These are phyloP conservation scores for Akabosia matsudoensis DNA, from an alignment of 1,140 invertebrate species.

Conservation along the genomic window DNA sequence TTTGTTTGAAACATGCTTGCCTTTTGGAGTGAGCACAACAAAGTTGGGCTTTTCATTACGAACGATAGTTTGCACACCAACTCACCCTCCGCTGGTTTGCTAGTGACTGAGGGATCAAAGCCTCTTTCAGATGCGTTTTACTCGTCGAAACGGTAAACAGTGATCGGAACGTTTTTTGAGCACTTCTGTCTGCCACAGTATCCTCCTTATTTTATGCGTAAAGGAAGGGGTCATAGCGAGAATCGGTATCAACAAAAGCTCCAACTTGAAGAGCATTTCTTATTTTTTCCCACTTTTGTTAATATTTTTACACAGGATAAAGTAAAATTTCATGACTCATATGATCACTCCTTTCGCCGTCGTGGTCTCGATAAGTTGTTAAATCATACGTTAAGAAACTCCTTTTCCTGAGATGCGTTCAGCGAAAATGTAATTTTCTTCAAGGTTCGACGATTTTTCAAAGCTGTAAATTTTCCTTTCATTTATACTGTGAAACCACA, in stretches of 20 bases:
- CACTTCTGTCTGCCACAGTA: not conserved
- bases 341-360: not conserved
- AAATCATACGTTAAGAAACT: not conserved
- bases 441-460: slow-evolving; percentile 13
- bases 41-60: not conserved
- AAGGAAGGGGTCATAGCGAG: not conserved
- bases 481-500: slow-evolving; percentile 8
- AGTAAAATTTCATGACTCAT: not conserved
- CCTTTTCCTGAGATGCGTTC: not conserved
- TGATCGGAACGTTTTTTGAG: not conserved
- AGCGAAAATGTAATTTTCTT: slow-evolving; percentile 11
- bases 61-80: too few species aligned
- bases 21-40: too few species aligned
- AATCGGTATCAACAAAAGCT: not conserved
- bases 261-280: not conserved
- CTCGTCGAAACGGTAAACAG: not conserved
- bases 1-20: too few species aligned
- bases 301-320: not conserved
- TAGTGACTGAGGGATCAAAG: slow-evolving; percentile 5
- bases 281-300: not conserved
- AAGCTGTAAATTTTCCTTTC: slow-evolving; percentile 4
- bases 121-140: not conserved
- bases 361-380: too few species aligned
- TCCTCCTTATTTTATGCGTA: not conserved
- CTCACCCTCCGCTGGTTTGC: slow-evolving; percentile 12